Evolutionary conservation across 1,140 invertebrate species (phyloP).

Genomic region (Zaprionus taronus): DNA sequence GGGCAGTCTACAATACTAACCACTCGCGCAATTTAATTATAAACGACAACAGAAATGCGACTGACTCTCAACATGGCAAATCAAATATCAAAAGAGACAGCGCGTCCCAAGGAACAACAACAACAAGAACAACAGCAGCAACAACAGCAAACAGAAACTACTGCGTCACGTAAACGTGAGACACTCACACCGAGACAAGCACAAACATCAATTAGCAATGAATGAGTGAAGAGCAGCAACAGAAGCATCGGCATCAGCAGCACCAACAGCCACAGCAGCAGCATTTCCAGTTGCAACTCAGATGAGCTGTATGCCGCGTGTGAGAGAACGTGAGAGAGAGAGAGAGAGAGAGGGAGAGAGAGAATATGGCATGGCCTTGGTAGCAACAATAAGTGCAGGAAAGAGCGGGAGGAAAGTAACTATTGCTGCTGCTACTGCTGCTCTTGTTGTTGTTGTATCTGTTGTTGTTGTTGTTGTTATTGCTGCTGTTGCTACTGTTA

Average conservation of each 20-base stretch:
- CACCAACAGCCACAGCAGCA: constrained; percentile 16
- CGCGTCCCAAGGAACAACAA: constrained; percentile 11
- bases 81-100: constrained; percentile 64
- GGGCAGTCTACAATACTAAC: constrained; percentile 25
- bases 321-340: constrained; percentile 6
- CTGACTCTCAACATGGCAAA: constrained; percentile 54
- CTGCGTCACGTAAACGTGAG: constrained; percentile 5
- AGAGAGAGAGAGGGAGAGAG: background rate
- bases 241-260: constrained; percentile 25
- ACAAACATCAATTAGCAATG: constrained; percentile 61
- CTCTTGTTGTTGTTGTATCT: background rate
- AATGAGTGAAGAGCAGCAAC: constrained; percentile 32
- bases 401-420: background rate
- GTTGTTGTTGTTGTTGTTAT: background rate
- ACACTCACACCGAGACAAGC: constrained; percentile 17
- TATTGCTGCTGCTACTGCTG: constrained; percentile 7
- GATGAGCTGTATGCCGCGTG: background rate
- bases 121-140: constrained; percentile 7
- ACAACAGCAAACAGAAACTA: background rate
- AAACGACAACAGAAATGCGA: constrained; percentile 38
- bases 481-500: constrained; percentile 6
- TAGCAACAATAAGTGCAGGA: constrained; percentile 21
- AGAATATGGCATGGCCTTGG: constrained; percentile 36
- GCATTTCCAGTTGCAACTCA: constrained; percentile 2
- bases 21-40: constrained; percentile 69